These are phyloP conservation scores for Busseola fusca DNA, from an alignment of 2,888 invertebrate species.

Conservation along the genomic window DNA sequence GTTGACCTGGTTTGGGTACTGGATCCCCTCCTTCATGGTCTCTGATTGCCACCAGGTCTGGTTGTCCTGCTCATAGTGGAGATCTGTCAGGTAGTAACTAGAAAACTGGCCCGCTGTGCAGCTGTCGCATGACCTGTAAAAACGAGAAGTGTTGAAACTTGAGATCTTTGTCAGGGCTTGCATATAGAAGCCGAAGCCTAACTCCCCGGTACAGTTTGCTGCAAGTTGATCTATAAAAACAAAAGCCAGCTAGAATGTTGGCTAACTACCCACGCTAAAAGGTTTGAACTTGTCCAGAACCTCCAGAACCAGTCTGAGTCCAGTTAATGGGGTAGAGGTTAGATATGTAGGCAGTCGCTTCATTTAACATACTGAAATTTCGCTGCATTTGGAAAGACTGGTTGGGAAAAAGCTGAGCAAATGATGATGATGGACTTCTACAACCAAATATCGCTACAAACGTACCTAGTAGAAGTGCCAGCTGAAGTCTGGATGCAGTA, in stretches of 20 bases:
- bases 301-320: too few relatives aligned
- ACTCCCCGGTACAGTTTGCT: background rate
- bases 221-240: background rate
- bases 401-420: too few relatives aligned
- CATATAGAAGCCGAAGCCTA: background rate
- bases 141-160: background rate
- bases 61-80: constrained; percentile 96
- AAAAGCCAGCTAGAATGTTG: too few relatives aligned
- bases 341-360: too few relatives aligned
- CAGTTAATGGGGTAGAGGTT: too few relatives aligned
- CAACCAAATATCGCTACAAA: background rate
- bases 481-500: constrained; percentile 96
- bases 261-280: too few relatives aligned
- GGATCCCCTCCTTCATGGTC: constrained; percentile 98
- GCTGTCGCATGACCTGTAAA: constrained; percentile 93
- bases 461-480: constrained; percentile 90
- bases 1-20: constrained; percentile 97
- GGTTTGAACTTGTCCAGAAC: too few relatives aligned
- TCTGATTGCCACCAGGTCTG: constrained; percentile 99
- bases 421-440: too few relatives aligned
- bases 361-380: too few relatives aligned
- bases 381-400: too few relatives aligned
- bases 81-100: constrained; percentile 94
- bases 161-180: background rate
- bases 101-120: constrained; percentile 91